These are phyloP conservation scores for Alviniconcha marisindica DNA, from an alignment of 1,140 invertebrate species.

Conservation along the genomic window DNA sequence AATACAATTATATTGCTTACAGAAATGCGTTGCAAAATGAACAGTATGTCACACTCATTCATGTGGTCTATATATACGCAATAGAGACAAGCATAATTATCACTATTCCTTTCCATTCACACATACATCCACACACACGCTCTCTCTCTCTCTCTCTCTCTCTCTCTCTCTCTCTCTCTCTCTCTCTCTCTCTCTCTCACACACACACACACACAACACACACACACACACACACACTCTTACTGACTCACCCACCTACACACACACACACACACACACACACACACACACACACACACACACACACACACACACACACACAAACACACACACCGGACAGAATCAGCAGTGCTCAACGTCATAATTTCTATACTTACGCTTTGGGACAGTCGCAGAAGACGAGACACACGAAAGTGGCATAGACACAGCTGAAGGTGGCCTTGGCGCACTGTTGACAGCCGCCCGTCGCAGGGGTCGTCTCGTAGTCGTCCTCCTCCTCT, in stretches of 20 bases:
- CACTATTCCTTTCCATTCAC: background rate
- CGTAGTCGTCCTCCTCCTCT: background rate
- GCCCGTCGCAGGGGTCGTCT: background rate
- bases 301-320: background rate
- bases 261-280: background rate
- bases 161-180: too few relatives aligned
- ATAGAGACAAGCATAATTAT: too few relatives aligned
- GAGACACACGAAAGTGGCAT: background rate
- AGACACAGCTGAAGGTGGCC: background rate
- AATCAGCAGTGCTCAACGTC: background rate
- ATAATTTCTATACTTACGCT: background rate
- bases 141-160: too few relatives aligned
- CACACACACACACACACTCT: conserved; percentile 1
- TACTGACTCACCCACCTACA: background rate
- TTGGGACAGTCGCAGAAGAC: background rate
- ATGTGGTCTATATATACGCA: too few relatives aligned
- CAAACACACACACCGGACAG: background rate
- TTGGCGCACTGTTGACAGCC: background rate
- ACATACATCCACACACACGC: conserved; percentile 2
- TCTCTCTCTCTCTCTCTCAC: background rate
- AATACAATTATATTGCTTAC: too few relatives aligned
- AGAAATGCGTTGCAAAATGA: too few relatives aligned
- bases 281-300: background rate
- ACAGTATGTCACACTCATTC: too few relatives aligned
- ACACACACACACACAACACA: background rate